A percentile compares a stretch with the other conserved stretches of the same genome.
These are phyloP conservation scores for Hydraecia micacea DNA, from an alignment of 2,888 invertebrate genomes.

Conservation along the genomic window DNA sequence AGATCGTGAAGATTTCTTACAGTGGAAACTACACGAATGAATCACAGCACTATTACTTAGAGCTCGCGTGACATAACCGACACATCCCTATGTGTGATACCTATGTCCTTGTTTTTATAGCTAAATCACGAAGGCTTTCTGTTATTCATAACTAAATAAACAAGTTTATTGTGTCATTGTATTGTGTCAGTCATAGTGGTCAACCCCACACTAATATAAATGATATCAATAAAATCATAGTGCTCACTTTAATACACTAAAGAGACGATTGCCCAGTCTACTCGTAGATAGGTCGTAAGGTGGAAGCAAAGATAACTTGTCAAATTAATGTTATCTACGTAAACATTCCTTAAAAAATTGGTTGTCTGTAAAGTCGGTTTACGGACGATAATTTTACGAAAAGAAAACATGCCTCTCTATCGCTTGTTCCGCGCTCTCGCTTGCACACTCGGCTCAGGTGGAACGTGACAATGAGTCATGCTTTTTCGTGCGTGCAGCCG, in stretches of 20 bases:
- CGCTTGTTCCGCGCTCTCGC: no score
- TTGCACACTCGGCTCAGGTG: no score
- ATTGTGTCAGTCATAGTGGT: not conserved
- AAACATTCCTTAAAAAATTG: not conserved
- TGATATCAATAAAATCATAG: no score
- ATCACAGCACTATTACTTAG: constrained; percentile 9
- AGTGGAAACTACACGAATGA: constrained; percentile 24
- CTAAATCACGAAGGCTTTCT: not conserved
- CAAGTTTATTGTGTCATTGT: not conserved
- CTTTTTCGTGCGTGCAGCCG: no score
- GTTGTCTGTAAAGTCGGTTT: no score
- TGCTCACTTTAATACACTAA: not conserved
- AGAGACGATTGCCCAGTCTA: no score
- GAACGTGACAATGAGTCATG: no score
- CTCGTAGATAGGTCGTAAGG: not conserved
- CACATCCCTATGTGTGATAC: not conserved
- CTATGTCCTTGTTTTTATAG: not conserved
- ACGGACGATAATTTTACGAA: no score
- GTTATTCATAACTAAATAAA: constrained; percentile 3
- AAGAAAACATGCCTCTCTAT: no score
- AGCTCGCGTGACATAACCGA: constrained; percentile 13
- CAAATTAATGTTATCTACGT: not conserved
- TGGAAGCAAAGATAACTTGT: not conserved
- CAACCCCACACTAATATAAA: no score
- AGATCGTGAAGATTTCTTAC: constrained; percentile 25